Evolutionary conservation across 1,140 invertebrate species (phyloP), one percentile per base, ranked within the genome.

Genomic region (Papilio polytes): DNA sequence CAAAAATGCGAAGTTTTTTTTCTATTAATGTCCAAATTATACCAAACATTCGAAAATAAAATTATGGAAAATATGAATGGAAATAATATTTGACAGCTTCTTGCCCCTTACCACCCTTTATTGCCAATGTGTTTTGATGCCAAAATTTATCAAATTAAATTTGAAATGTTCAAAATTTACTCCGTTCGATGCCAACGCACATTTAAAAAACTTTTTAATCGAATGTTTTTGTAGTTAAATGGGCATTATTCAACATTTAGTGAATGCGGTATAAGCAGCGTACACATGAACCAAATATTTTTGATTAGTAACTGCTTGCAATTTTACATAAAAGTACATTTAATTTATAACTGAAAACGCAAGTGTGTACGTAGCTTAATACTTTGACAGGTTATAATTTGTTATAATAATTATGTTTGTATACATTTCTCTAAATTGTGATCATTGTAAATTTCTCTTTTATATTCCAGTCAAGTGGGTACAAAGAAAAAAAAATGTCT

Each of bases 401-500:
- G 26, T 77, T 56, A 48, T 56, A 20, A 8, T 56, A 56, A 70
- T 31, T 70, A 8, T 31, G 48, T 74, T 44, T 74, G 20, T 44
- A 26, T 56, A 77, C 48, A 59, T 78, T 59, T 59, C 41, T 78
- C 76, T 59, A 78, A 78, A 78, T 59, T 77, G 78, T 74, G 70
- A 80, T 53, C 78, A 80, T 41, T 76, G 63, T 80, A 72, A 79
- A 70, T 70, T 83, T 79, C 80, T 83, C 81, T 81, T 85, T 83
- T 84, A 80, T 86, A 84, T 85, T 85, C 79, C 82, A 84, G 79
- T 83, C 79, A 85, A 85, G 85, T 86, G 84, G 90, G 88, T 89
- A 88, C 85, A 87, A 86, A 86, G 81, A 82, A 85, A 89, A 81
- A 83, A 89, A 91, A 87, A 79, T 91, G 89, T 91, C 90, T 90